These are phyloP conservation scores for Exephanes ischioxanthus DNA, from an alignment of 2,888 invertebrate species.

Conservation along the genomic window DNA sequence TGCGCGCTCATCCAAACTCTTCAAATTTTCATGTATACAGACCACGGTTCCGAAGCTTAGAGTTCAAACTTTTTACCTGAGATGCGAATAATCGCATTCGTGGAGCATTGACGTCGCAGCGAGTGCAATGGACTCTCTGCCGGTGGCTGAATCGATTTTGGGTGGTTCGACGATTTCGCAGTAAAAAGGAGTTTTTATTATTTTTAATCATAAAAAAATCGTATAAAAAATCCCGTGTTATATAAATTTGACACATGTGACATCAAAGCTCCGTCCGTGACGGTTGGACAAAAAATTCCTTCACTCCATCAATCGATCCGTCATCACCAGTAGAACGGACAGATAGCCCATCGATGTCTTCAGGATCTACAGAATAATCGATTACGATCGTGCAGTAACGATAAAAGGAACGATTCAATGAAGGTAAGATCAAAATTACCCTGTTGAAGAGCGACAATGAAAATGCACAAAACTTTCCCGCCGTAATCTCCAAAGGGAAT, in stretches of 20 bases:
- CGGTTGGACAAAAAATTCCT: not conserved
- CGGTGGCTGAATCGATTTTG: not conserved
- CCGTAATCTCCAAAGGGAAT: conserved; percentile 74
- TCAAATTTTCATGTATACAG: not conserved
- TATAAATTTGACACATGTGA: too few relatives aligned
- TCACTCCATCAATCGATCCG: conserved; percentile 48
- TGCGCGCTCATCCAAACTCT: not conserved
- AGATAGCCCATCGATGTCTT: conserved; percentile 69
- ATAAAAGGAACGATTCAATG: not conserved
- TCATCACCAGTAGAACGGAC: conserved; percentile 67
- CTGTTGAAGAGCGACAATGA: conserved; percentile 71
- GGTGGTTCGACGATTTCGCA: not conserved
- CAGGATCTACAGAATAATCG: conserved; percentile 49
- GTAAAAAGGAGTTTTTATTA: not conserved
- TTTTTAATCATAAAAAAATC: too few relatives aligned
- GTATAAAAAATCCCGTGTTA: too few relatives aligned
- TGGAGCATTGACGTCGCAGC: not conserved
- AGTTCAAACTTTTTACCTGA: not conserved
- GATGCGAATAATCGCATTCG: not conserved
- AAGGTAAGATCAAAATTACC: conserved; percentile 63
- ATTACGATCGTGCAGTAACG: not conserved
- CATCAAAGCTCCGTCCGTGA: not conserved
- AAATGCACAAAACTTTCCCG: conserved; percentile 75
- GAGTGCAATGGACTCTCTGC: not conserved
- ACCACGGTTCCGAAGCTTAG: not conserved